A percentile compares a stretch with the other conserved stretches of the same genome.
phyloP scores from a whole-genome alignment of 2,888 invertebrate genomes.

The Andrena fulva region DNA sequence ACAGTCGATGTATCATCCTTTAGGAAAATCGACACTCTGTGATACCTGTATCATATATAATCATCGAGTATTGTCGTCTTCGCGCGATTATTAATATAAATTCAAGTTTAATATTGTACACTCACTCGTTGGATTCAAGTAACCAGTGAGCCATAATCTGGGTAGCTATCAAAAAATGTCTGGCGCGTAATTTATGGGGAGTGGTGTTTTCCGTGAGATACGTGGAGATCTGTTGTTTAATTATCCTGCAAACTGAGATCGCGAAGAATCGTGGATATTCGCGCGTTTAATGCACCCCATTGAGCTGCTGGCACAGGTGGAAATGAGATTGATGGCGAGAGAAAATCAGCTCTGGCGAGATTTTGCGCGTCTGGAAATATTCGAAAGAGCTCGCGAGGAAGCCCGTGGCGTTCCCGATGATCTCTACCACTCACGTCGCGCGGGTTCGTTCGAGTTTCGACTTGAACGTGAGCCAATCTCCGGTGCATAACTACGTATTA shows the following conservation, averaged over 20 bases:
- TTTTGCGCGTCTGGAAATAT: not conserved
- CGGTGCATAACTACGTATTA: slow-evolving; percentile 57
- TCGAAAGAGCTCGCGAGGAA: not conserved
- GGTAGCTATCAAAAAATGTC: too few species aligned
- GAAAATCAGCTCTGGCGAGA: not conserved
- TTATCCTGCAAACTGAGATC: not conserved
- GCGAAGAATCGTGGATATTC: not conserved
- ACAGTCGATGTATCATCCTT: not conserved
- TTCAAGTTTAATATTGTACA: slow-evolving; percentile 4
- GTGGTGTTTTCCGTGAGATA: not conserved
- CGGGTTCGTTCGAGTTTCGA: slow-evolving; percentile 57
- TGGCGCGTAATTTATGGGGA: too few species aligned
- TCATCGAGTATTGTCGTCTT: not conserved
- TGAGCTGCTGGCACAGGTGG: not conserved
- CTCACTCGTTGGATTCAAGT: slow-evolving; percentile 25
- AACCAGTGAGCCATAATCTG: not conserved
- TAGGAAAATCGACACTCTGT: not conserved
- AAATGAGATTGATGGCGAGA: not conserved
- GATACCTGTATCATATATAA: slow-evolving; percentile 3
- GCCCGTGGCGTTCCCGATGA: slow-evolving; percentile 43
- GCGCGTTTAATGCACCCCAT: not conserved
- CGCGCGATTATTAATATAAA: slow-evolving; percentile 28
- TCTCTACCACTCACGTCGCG: slow-evolving; percentile 39
- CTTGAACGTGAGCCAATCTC: slow-evolving; percentile 67
- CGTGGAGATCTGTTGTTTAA: not conserved